Conservation (phyloP, 1,140 invertebrate species). For the Euura saliciscinereae region DNA sequence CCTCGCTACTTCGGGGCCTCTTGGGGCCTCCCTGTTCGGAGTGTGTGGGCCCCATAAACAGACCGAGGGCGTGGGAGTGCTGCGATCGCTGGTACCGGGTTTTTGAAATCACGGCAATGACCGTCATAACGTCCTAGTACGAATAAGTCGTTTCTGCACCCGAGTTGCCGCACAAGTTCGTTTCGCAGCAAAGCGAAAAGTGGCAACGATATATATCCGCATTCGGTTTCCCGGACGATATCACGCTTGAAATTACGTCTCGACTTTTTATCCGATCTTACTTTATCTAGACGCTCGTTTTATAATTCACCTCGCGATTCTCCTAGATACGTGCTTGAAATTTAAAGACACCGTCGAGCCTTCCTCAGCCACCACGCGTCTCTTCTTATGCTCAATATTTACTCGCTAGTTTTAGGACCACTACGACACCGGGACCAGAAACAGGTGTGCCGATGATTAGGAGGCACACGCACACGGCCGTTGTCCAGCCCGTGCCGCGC, state of each 20-base stretch:
- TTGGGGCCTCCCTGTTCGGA: not conserved
- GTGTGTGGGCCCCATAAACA: not conserved
- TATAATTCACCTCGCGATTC: not conserved
- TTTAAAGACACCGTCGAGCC: not conserved
- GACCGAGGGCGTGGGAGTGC: not conserved
- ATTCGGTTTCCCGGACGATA: not conserved
- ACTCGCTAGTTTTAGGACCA: too few species aligned
- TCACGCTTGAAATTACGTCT: not conserved
- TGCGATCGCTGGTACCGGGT: not conserved
- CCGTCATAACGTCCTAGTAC: constrained; percentile 1
- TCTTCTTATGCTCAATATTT: too few species aligned
- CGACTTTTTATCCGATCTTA: not conserved
- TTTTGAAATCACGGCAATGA: constrained; percentile 3
- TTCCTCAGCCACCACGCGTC: not conserved
- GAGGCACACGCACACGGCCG: not conserved
- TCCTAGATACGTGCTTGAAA: not conserved
- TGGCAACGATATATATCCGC: not conserved
- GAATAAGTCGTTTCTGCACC: constrained; percentile 6
- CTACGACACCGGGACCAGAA: not conserved
- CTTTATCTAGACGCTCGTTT: not conserved
- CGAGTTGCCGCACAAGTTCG: not conserved
- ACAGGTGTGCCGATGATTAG: constrained; percentile 5
- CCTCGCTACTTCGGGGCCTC: not conserved
- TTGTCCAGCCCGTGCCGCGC: not conserved
- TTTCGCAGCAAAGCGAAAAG: not conserved